Conservation (phyloP, 1,140 invertebrate genomes). For the Anadara kagoshimensis region DNA sequence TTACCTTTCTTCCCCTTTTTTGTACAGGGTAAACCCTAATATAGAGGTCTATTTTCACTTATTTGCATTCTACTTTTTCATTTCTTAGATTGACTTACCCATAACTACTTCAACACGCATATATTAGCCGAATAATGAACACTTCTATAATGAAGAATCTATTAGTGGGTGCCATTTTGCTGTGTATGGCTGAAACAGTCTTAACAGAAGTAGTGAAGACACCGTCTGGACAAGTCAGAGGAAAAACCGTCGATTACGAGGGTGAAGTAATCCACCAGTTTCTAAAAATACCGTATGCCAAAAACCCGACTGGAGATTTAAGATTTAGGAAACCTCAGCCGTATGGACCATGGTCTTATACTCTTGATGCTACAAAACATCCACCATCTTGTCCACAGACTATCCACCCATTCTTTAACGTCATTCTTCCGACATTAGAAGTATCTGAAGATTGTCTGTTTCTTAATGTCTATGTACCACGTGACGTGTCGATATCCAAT, state of each 20-base stretch:
- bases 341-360: conserved; percentile 71
- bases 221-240: conserved; percentile 6
- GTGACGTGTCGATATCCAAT: conserved; percentile 58
- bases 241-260: neutral
- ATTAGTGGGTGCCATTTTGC: too few species aligned
- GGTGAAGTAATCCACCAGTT: conserved; percentile 75
- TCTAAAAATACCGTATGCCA: conserved; percentile 92
- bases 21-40: too few species aligned
- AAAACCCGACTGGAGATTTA: conserved; percentile 89
- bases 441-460: conserved; percentile 92
- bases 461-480: conserved; percentile 87
- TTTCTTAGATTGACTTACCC: too few species aligned
- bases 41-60: too few species aligned
- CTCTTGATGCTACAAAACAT: conserved; percentile 1
- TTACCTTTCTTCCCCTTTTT: too few species aligned
- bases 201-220: neutral
- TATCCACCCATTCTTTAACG: neutral
- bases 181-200: too few species aligned
- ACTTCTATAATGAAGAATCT: too few species aligned
- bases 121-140: too few species aligned
- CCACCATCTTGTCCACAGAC: neutral
- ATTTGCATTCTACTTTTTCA: too few species aligned
- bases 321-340: conserved; percentile 85
- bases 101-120: too few species aligned
- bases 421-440: neutral